Evolutionary conservation across 2,113 vertebrate genomes (phyloP).

Genomic region (Anser cygnoides): DNA sequence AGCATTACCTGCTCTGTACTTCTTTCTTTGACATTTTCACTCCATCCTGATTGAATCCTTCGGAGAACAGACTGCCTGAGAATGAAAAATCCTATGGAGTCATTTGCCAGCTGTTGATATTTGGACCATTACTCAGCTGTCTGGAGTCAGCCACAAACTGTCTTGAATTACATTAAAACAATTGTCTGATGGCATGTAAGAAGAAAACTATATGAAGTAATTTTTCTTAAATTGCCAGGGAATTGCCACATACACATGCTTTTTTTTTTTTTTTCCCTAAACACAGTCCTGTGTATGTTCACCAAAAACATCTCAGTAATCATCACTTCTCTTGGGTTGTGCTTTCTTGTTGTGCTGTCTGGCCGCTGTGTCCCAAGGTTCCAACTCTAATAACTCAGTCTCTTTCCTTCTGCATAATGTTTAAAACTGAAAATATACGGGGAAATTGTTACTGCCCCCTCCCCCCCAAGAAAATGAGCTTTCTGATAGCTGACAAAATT

Average conservation of each 20-base stretch:
- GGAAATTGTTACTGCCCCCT: not conserved
- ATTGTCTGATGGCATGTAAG: constrained; percentile 62
- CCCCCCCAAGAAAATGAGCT: not conserved
- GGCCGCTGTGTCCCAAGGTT: not conserved
- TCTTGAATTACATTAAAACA: constrained; percentile 68
- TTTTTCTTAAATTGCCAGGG: constrained; percentile 29
- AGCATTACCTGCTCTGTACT: constrained; percentile 71
- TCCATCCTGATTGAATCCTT: constrained; percentile 70
- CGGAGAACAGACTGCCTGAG: constrained; percentile 57
- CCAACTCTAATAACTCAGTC: not conserved
- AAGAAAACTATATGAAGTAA: constrained; percentile 62
- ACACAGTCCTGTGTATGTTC: not conserved
- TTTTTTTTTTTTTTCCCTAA: not conserved
- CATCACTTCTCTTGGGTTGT: not conserved
- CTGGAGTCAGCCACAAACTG: constrained; percentile 75
- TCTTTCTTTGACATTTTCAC: constrained; percentile 67
- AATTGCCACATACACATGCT: not conserved
- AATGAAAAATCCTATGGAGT: constrained; percentile 50
- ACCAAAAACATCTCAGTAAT: not conserved
- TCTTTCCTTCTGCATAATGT: not conserved
- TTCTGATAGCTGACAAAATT: not conserved
- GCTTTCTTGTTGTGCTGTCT: not conserved
- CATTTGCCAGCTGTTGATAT: constrained; percentile 74
- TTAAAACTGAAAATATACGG: not conserved
- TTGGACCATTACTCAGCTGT: constrained; percentile 78